Base-by-base conservation (phyloP, 2,113 vertebrate genomes). In the Pao palembangensis region DNA sequence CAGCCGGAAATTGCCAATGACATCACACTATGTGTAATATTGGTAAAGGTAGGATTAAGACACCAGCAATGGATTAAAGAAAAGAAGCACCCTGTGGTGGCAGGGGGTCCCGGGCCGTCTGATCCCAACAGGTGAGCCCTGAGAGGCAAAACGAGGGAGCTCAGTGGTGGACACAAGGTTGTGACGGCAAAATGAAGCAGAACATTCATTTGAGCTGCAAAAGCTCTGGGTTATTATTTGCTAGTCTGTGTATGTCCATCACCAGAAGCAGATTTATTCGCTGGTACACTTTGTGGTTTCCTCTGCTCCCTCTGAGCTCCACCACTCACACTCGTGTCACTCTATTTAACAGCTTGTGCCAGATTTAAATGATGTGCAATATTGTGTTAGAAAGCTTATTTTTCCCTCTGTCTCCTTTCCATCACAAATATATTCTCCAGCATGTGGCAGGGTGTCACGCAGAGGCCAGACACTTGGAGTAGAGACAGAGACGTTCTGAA, bases 401-500 rank as follows among this genome's bases (percentile, higher is more conserved):
- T 58, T 50, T 61, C 49, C n/a, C 28, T 60, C 31, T 18, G 52
- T 4, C 48, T 69, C 31, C 49, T 63, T 50, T 44, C 20, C 18
- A 42, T 61, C 52, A 43, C 52, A 50, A 43, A 51, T 43, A 43
- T 21, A 18, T 48, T 59, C 71, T 61, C 34, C 43, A 64, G 38
- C 67, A 53, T 79, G 74, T 79, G 82, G 81, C 72, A 49, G 51
- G 81, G 86, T 87, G 87, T 88, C 87, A 90, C 55, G 68, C 61
- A 83, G 87, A 85, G 90, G 87, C 87, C 89, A 90, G 86, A 88
- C 89, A 88, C 90, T 88, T 88, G 84, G 90, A 90, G 87, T 81
- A 81, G 87, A 87, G 86, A 81, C 70, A 80, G 74, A 18, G 28
- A 64, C 79, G 83, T 85, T 92, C 78, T 92, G 89, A 91, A 91